Conservation (phyloP, 2,888 invertebrate genomes). For the Drosophila anomalata region DNA sequence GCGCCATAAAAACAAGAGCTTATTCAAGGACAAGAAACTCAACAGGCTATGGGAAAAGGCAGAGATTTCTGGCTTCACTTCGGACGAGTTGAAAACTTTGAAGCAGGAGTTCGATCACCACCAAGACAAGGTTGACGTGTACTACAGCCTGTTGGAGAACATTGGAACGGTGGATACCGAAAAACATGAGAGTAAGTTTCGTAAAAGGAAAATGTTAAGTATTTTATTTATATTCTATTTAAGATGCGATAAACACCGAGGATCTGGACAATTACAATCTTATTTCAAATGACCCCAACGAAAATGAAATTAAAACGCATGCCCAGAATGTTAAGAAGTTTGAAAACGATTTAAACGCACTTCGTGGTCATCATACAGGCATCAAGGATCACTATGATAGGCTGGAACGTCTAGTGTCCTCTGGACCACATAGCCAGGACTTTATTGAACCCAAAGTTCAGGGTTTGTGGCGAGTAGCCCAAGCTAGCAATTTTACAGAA, state of each 20-base stretch:
- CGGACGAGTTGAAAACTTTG: constrained; percentile 91
- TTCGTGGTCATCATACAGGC: constrained; percentile 90
- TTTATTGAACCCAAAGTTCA: constrained; percentile 96
- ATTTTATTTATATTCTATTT: background rate
- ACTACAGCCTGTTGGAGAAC: constrained; percentile 91
- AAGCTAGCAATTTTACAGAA: constrained; percentile 90
- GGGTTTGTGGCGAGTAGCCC: constrained; percentile 93
- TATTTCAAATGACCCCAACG: constrained; percentile 86
- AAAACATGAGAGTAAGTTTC: constrained; percentile 87
- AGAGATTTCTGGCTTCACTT: constrained; percentile 93
- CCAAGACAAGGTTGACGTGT: constrained; percentile 96
- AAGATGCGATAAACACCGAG: constrained; percentile 91
- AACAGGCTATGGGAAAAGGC: constrained; percentile 96
- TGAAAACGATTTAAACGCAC: constrained; percentile 88
- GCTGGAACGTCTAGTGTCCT: constrained; percentile 89
- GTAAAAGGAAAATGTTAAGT: background rate
- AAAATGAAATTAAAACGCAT: constrained; percentile 85
- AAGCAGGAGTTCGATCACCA: constrained; percentile 96
- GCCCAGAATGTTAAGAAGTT: constrained; percentile 84
- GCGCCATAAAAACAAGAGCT: constrained; percentile 88
- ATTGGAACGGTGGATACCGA: constrained; percentile 86
- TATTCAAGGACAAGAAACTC: constrained; percentile 95
- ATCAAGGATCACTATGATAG: constrained; percentile 92
- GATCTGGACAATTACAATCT: constrained; percentile 89
- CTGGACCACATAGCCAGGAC: constrained; percentile 91